phyloP scores from a whole-genome alignment of 2,113 vertebrate genomes.

The Erpornis zantholeuca region DNA sequence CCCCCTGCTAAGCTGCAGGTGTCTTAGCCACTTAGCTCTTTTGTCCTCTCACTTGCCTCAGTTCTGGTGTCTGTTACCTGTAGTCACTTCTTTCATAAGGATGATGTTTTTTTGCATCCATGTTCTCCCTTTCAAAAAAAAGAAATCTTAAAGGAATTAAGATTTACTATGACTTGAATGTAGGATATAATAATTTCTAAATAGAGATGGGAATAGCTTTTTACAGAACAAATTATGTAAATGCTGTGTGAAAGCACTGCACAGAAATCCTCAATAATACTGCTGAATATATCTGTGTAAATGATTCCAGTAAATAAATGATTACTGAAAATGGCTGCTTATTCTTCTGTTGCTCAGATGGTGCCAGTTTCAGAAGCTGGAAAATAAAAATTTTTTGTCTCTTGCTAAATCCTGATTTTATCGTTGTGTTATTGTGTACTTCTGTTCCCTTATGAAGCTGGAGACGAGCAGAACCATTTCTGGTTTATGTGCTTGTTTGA shows the following conservation, averaged over 20 bases:
- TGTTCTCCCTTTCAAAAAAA: not conserved
- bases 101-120: not conserved
- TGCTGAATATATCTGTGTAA: not conserved
- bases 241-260: not conserved
- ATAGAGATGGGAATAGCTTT: not conserved
- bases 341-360: not conserved
- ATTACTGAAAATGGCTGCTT: not conserved
- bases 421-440: not conserved
- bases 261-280: not conserved
- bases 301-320: not conserved
- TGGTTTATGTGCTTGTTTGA: not conserved
- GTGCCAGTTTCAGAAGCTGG: not conserved
- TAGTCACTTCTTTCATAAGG: not conserved
- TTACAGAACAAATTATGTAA: not conserved
- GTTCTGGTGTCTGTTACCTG: not conserved
- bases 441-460: not conserved
- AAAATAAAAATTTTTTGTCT: not conserved
- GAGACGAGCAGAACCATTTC: not conserved
- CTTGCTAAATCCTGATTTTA: not conserved
- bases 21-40: not conserved
- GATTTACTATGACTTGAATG: not conserved
- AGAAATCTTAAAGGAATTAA: not conserved
- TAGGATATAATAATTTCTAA: not conserved
- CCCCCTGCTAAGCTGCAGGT: not conserved
- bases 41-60: not conserved